Evolutionary conservation across 2,888 invertebrate species (phyloP).

Genomic region (Ernsta delagoae): DNA sequence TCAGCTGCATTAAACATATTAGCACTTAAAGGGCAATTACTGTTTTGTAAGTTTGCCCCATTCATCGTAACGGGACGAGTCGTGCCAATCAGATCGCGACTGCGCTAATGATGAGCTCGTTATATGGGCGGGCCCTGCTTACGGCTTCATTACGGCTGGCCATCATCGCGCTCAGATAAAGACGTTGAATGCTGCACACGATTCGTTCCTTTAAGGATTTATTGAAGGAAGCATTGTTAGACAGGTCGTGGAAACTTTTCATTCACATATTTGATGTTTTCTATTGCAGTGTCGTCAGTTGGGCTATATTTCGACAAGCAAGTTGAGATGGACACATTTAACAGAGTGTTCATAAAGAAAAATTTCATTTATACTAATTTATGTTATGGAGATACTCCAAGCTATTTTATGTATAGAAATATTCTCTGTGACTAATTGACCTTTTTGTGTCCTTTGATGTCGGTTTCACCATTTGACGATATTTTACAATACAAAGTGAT

Average conservation of each 20-base stretch:
- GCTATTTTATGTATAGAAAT: no score
- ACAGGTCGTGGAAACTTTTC: not conserved
- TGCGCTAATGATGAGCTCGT: constrained; percentile 54
- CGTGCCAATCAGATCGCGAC: constrained; percentile 47
- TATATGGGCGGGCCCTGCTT: constrained; percentile 49
- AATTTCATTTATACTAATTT: no score
- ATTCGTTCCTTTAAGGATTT: not conserved
- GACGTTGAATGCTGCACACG: not conserved
- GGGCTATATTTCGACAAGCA: no score
- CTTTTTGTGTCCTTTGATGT: no score
- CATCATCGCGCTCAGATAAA: constrained; percentile 41
- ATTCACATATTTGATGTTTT: not conserved
- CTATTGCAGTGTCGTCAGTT: not conserved
- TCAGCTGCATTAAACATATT: not conserved
- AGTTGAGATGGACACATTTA: no score
- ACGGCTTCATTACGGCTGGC: constrained; percentile 57
- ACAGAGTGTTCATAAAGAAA: no score
- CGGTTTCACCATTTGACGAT: no score
- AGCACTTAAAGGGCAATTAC: constrained; percentile 3
- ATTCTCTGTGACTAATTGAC: no score
- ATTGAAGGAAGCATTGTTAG: not conserved
- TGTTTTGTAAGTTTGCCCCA: not conserved
- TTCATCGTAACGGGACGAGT: not conserved
- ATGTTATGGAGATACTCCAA: no score
- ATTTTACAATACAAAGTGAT: no score